Base-by-base conservation (phyloP, 2,797 vertebrate species). In the Rhyacichthys aspro region DNA sequence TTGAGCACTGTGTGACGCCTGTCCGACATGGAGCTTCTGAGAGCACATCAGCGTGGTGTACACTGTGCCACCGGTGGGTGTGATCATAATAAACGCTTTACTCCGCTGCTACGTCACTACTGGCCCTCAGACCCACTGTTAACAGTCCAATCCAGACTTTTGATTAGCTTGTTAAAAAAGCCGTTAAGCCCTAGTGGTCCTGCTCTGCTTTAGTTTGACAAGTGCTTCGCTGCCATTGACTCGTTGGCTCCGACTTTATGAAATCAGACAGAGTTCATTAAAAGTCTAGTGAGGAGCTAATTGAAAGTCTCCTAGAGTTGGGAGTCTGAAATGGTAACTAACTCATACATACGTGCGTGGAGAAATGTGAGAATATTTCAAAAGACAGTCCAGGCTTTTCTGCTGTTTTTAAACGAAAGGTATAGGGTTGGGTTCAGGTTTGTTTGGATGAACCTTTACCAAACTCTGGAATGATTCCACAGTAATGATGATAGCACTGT, bases 241-340 rank as follows among this genome's bases (percentile, higher is more conserved):
- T 75, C 69, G 19, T 23, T 8, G 17, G n/a, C 59, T 54, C 49
- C 18, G 33, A 69, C 62, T 69, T 75, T 61, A 79, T 81, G 56
- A 70, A 77, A 69, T 54, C 76, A 67, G 72, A 70, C 63, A 79
- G 66, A 70, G 64, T 74, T 82, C 52, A 72, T 82, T 84, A 75
- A 77, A 81, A 75, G 63, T 73, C 60, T 37, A 65, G 56, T 67
- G 71, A 45, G 56, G 41, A 55, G 59, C 63, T 79, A 73, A 84
- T 72, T 79, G 59, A 73, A 77, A 71, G 59, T 63, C 23, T 7
- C 41, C 1, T 7, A 53, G 59, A 42, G 47, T 55, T 64, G 50
- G 59, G 58, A 65, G 49, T 9, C 37, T 43, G 50, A 67, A 43
- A 68, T 41, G 32, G 55, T 42, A 42, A 7, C 53, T 60, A 1